Conservation (phyloP, 2,113 vertebrate genomes). For the Salvelinus alpinus region DNA sequence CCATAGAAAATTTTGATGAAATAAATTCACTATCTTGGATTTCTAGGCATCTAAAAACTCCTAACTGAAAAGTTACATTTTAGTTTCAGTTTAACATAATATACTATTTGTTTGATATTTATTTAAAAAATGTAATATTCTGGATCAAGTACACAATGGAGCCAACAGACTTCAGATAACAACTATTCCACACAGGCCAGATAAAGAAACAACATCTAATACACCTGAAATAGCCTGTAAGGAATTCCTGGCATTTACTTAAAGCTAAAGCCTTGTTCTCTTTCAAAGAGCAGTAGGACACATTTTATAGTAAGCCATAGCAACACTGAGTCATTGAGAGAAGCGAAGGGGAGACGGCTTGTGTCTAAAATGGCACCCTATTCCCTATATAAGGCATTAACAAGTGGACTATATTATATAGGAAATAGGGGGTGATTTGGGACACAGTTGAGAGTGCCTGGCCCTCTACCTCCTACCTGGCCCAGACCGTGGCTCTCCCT, state of each 20-base stretch:
- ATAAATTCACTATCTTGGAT: no score
- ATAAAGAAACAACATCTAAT: conserved; percentile 22
- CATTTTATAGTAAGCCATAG: conserved; percentile 38
- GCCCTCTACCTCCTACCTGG: conserved; percentile 34
- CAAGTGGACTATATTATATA: no score
- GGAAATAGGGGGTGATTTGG: no score
- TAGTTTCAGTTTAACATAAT: no score
- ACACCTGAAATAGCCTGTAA: conserved; percentile 32
- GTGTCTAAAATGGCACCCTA: no score
- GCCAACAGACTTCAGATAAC: conserved; percentile 6
- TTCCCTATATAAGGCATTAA: no score
- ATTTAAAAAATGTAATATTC: background rate
- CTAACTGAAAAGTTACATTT: no score
- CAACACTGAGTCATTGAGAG: conserved; percentile 34
- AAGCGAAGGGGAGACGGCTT: background rate
- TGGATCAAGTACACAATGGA: background rate
- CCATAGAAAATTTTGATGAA: no score
- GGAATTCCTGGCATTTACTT: conserved; percentile 52
- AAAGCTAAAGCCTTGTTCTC: conserved; percentile 32
- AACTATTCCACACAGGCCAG: conserved; percentile 17
- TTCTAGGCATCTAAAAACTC: no score
- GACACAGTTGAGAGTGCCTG: conserved; percentile 1
- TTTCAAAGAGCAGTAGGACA: conserved; percentile 27
- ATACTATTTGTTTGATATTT: no score
- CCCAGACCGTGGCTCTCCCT: conserved; percentile 22